A percentile compares a stretch with the other conserved stretches of the same genome.
These are phyloP conservation scores for Anneissia japonica DNA, from an alignment of 35 echinoderm and acorn worm species.

Conservation along the genomic window DNA sequence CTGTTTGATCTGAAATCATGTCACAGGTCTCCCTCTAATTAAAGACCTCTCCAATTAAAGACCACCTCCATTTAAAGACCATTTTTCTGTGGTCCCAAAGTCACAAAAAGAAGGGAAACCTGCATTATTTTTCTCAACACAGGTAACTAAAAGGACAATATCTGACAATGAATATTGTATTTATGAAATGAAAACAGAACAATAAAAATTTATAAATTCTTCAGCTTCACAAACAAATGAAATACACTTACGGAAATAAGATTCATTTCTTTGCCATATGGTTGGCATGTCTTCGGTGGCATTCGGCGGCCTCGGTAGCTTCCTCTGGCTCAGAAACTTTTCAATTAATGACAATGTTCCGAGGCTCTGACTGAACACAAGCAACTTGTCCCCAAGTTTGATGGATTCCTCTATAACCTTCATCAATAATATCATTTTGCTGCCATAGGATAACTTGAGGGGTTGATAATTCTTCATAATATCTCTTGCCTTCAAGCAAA, in stretches of 20 bases:
- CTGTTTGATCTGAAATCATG: too few species aligned
- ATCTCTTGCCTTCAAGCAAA: constrained; percentile 50
- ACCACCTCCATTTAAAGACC: too few species aligned
- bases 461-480: constrained; percentile 92
- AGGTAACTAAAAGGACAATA: too few species aligned
- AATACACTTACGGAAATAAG: constrained; percentile 83
- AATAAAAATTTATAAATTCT: not conserved
- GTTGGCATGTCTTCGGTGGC: constrained; percentile 55
- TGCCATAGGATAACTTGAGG: constrained; percentile 52
- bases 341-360: constrained; percentile 76
- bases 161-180: too few species aligned
- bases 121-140: too few species aligned
- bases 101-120: too few species aligned
- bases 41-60: too few species aligned
- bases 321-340: constrained; percentile 67
- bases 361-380: constrained; percentile 95
- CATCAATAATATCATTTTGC: constrained; percentile 91
- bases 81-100: too few species aligned
- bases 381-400: constrained; percentile 68
- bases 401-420: constrained; percentile 82
- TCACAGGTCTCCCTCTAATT: too few species aligned
- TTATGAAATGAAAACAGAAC: too few species aligned
- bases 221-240: not conserved
- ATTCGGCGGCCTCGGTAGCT: constrained; percentile 58
- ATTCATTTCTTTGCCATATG: constrained; percentile 73